These are phyloP conservation scores for Paracanthobrama guichenoti DNA, from an alignment of 2,113 vertebrate species.

Conservation along the genomic window DNA sequence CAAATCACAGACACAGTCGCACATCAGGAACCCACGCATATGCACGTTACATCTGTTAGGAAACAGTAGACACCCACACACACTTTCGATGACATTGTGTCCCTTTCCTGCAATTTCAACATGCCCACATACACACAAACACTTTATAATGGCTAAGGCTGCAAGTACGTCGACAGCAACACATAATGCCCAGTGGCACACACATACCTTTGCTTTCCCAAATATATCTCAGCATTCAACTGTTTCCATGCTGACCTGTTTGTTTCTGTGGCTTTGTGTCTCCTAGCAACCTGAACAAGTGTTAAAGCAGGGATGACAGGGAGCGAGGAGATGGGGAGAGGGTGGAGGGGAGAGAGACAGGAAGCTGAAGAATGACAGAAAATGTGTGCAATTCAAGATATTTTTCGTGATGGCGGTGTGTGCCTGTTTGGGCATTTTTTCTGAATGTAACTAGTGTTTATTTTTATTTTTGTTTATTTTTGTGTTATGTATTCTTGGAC, in stretches of 20 bases:
- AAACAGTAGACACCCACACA: slow-evolving; percentile 33
- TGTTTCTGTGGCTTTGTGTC: slow-evolving; percentile 72
- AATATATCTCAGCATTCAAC: slow-evolving; percentile 62
- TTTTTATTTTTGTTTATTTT: neutral
- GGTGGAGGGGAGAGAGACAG: slow-evolving; percentile 52
- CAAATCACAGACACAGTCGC: slow-evolving; percentile 32
- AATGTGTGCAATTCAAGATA: slow-evolving; percentile 23
- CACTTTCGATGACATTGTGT: slow-evolving; percentile 25
- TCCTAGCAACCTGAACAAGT: slow-evolving; percentile 79
- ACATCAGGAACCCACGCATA: slow-evolving; percentile 45
- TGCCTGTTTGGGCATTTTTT: slow-evolving; percentile 29
- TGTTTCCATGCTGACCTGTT: slow-evolving; percentile 71
- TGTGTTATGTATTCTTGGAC: neutral
- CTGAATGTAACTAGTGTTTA: slow-evolving; percentile 1
- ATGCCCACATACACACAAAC: slow-evolving; percentile 30
- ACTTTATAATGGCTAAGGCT: slow-evolving; percentile 28
- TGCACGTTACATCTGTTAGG: slow-evolving; percentile 37
- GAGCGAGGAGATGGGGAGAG: slow-evolving; percentile 65
- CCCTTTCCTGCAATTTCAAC: slow-evolving; percentile 21
- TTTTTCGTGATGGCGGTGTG: slow-evolving; percentile 28
- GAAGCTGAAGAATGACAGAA: slow-evolving; percentile 1
- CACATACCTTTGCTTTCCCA: slow-evolving; percentile 54
- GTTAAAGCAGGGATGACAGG: slow-evolving; percentile 75
- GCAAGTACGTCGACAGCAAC: slow-evolving; percentile 17
- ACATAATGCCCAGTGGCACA: slow-evolving; percentile 46